Base-by-base conservation (phyloP, 2,797 vertebrate species). In the Myotis findleyi region DNA sequence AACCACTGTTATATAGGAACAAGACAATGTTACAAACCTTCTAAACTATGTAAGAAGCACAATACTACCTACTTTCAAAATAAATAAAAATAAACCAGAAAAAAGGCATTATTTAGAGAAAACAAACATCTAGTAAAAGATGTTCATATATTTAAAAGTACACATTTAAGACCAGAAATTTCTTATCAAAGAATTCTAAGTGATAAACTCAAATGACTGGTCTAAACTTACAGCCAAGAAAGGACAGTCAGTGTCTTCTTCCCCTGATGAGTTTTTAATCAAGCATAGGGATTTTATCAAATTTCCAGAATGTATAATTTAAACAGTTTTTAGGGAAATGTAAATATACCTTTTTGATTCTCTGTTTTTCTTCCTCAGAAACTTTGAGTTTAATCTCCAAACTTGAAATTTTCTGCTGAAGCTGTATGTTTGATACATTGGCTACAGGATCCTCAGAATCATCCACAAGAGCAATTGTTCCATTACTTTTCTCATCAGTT, bases 331-430 rank as follows among this genome's bases (percentile, higher is more conserved):
- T 38, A 82, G n/a, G 73, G 5, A 88, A n/a, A 84, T 64, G 1
- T 38, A 75, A 27, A 72, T 89, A 33, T 96, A 98, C 98, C 98
- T 98, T 98, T 97, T 98, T 98, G 84, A 98, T 97, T 97, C 97
- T 98, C 68, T 95, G 79, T 94, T 98, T 98, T 97, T 99, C 98
- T 95, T 99, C 98, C 91, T 98, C 98, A 92, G 98, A 98, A 82
- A 87, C 55, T 62, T 92, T 97, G 44, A 98, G 97, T 89, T 98
- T 98, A 66, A 94, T 89, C 96, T 98, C 97, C 18, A 98, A 93
- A 92, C 96, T 98, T 97, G 97, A 92, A 96, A 98, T 83, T 93
- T 98, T 97, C 94, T 98, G 95, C 88, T 98, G 98, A 94, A 98
- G 97, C 77, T 97, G 92, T n/a, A 90, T 92, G 93, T 97, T 97